phyloP scores from a whole-genome alignment of 2,113 vertebrate species.

The Myrmecobius fasciatus region DNA sequence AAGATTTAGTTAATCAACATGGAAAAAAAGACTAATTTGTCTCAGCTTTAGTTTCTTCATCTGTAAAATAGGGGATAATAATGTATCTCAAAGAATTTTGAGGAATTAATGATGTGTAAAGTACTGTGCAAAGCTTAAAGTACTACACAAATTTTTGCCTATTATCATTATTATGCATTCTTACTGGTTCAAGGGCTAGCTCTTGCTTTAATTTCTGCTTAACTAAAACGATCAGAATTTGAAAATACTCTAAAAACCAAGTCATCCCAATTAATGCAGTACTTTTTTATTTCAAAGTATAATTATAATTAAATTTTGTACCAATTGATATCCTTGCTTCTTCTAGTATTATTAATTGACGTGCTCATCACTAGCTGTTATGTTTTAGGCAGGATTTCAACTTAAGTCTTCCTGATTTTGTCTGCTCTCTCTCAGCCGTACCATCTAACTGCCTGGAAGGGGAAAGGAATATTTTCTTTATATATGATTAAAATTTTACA shows the following conservation, averaged over 20 bases:
- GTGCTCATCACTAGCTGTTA: not conserved
- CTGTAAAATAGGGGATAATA: no score
- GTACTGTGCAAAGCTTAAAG: no score
- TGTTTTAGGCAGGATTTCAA: not conserved
- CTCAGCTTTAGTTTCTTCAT: no score
- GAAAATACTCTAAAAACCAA: not conserved
- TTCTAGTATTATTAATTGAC: not conserved
- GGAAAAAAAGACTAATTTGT: no score
- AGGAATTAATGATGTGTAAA: no score
- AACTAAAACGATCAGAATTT: not conserved
- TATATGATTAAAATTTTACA: not conserved
- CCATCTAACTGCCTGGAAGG: not conserved
- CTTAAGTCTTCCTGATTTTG: not conserved
- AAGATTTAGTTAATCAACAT: no score
- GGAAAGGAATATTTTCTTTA: not conserved
- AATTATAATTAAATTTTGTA: not conserved
- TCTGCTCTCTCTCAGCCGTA: not conserved
- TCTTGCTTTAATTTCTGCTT: no score
- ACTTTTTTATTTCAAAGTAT: not conserved
- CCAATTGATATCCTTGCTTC: not conserved
- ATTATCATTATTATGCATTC: no score
- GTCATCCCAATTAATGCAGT: not conserved
- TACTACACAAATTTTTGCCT: no score
- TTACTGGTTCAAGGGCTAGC: no score
- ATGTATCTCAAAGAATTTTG: no score